Evolutionary conservation across 2,113 vertebrate genomes (phyloP).

Genomic region (Corynorhinus townsendii): DNA sequence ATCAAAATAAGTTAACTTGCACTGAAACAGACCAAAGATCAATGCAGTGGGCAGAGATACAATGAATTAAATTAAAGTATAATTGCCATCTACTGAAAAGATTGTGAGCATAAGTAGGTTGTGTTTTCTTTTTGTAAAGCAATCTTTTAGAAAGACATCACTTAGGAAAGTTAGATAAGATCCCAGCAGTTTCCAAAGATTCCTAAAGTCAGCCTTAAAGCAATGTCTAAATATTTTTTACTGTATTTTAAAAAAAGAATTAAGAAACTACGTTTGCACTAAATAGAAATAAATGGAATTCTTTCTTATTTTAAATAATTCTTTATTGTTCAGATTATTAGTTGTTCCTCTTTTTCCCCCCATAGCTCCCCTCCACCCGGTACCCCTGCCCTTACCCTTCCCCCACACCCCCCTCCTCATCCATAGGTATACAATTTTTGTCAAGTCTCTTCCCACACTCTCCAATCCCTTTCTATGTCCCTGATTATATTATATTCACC

Average conservation of each 20-base stretch:
- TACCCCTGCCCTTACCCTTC: too few species aligned
- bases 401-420: too few species aligned
- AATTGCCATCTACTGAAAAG: slow-evolving; percentile 48
- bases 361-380: too few species aligned
- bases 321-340: too few species aligned
- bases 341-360: too few species aligned
- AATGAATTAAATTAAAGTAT: slow-evolving; percentile 67
- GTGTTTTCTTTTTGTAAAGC: neutral
- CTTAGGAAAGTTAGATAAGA: neutral
- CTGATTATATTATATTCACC: too few species aligned
- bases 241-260: neutral
- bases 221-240: neutral
- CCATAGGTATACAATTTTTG: too few species aligned
- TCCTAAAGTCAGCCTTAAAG: neutral
- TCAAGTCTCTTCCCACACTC: too few species aligned
- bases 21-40: slow-evolving; percentile 74
- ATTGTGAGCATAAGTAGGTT: slow-evolving; percentile 19
- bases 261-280: neutral
- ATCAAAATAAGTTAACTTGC: slow-evolving; percentile 74
- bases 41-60: slow-evolving; percentile 59
- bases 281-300: slow-evolving; percentile 13
- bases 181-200: neutral
- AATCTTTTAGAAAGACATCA: slow-evolving; percentile 38
- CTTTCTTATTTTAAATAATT: neutral
- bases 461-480: too few species aligned